phyloP scores from a whole-genome alignment of 2,113 vertebrate species.

The Nothoprocta pentlandii region DNA sequence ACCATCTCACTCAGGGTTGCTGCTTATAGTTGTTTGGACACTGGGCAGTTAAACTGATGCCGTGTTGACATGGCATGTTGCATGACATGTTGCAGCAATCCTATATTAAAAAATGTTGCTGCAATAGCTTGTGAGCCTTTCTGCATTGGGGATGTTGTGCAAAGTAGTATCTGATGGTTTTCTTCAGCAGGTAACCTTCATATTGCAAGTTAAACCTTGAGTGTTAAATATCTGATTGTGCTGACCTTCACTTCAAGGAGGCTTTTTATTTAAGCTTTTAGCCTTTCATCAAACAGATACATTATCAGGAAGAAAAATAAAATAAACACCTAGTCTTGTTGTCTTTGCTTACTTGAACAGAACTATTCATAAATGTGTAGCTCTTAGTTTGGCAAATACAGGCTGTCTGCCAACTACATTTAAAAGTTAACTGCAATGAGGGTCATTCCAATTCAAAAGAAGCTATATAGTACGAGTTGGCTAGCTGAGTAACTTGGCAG shows the following conservation, averaged over 20 bases:
- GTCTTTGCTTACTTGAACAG: slow-evolving; percentile 22
- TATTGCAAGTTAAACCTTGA: neutral
- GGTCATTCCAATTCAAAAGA: slow-evolving; percentile 24
- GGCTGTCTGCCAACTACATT: neutral
- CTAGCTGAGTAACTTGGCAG: neutral
- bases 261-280: slow-evolving; percentile 47
- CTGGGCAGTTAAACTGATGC: neutral
- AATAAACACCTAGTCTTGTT: slow-evolving; percentile 11
- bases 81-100: neutral
- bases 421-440: neutral
- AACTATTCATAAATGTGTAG: neutral
- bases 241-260: slow-evolving; percentile 65
- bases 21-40: neutral
- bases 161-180: neutral
- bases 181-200: neutral
- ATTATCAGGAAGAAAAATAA: slow-evolving; percentile 2
- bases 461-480: slow-evolving; percentile 28
- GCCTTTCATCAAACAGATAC: neutral
- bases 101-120: neutral
- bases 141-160: neutral
- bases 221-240: slow-evolving; percentile 19
- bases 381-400: slow-evolving; percentile 7
- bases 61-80: neutral
- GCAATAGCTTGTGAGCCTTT: neutral
- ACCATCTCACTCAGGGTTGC: neutral